Conservation (phyloP, 2,113 vertebrate species). For the Apteryx owenii region DNA sequence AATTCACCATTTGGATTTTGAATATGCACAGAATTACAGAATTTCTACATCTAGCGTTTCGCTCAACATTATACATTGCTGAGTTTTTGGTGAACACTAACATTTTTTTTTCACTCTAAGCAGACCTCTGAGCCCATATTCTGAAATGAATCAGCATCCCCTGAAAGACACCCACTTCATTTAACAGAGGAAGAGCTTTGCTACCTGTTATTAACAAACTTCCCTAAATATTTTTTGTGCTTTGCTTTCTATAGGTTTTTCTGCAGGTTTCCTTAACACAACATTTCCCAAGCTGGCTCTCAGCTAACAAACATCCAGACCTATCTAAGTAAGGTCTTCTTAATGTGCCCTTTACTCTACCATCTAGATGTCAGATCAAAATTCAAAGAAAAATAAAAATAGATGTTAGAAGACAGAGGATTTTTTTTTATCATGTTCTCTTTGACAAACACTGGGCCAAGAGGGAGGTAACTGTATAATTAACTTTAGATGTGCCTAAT, state of each 20-base stretch:
- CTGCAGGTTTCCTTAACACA: not conserved
- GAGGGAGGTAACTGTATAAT: slow-evolving; percentile 43
- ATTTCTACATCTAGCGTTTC: not conserved
- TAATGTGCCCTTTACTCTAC: not conserved
- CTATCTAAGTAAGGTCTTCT: not conserved
- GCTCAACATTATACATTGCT: not conserved
- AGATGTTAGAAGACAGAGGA: not conserved
- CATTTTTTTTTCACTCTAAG: not conserved
- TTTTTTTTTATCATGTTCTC: not conserved
- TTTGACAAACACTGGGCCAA: slow-evolving; percentile 36
- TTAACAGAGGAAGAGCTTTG: slow-evolving; percentile 16
- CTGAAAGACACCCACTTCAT: not conserved
- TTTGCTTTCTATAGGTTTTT: not conserved
- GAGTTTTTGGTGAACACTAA: not conserved
- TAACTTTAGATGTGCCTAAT: slow-evolving; percentile 66
- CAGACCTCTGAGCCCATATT: not conserved
- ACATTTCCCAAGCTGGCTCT: not conserved
- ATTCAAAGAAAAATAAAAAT: slow-evolving; percentile 11
- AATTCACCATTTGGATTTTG: not conserved
- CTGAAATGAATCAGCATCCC: not conserved
- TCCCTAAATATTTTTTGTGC: not conserved
- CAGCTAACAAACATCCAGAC: not conserved
- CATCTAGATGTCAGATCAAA: not conserved
- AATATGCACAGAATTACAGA: not conserved
- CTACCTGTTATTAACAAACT: not conserved